Conservation (phyloP, 2,888 invertebrate species). For the Lycocerus yunnanus region DNA sequence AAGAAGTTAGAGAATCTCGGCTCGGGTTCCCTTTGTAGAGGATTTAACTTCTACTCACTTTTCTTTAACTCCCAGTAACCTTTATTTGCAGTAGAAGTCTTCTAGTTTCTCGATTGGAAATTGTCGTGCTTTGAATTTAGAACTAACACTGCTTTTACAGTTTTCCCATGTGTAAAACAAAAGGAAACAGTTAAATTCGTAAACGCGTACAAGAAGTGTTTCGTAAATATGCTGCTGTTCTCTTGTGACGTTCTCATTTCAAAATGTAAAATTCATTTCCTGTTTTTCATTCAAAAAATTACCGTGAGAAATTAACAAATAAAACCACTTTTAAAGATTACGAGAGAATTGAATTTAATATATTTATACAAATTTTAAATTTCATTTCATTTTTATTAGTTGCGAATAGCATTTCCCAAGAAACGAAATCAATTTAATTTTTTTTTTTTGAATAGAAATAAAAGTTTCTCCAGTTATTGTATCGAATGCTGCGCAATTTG, state of each 20-base stretch:
- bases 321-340: not conserved
- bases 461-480: not conserved
- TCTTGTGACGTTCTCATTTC: slow-evolving; percentile 12
- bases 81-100: slow-evolving; percentile 19
- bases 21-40: slow-evolving; percentile 1
- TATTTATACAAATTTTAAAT: not conserved
- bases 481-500: not conserved
- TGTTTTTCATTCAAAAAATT: slow-evolving; percentile 5
- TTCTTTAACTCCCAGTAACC: slow-evolving; percentile 19
- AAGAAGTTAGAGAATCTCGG: slow-evolving; percentile 13
- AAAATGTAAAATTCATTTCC: slow-evolving; percentile 27
- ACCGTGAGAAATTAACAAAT: slow-evolving; percentile 27
- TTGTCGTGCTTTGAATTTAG: slow-evolving; percentile 27
- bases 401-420: not conserved
- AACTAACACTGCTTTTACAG: slow-evolving; percentile 26
- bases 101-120: slow-evolving; percentile 27
- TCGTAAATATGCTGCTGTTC: slow-evolving; percentile 8
- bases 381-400: not conserved
- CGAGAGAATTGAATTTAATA: not conserved
- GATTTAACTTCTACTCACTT: slow-evolving; percentile 22
- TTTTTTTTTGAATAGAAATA: not conserved
- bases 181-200: slow-evolving; percentile 28
- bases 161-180: slow-evolving; percentile 32
- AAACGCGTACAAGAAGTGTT: slow-evolving; percentile 23
- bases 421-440: not conserved